Conservation (phyloP, 2,888 invertebrate genomes). For the Oxyteleia sp. region DNA sequence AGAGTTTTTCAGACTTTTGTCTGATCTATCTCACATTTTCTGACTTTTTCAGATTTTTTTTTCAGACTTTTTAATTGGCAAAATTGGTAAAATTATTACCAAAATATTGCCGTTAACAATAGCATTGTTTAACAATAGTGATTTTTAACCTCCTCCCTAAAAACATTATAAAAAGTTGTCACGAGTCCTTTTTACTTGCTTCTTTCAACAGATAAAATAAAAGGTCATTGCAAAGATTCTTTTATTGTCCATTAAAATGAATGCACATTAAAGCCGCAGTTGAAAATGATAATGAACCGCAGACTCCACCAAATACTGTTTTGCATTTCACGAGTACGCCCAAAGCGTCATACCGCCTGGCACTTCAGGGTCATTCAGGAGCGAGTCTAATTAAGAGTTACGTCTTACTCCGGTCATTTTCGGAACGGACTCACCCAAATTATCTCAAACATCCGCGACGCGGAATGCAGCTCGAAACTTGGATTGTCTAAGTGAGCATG, state of each 20-base stretch:
- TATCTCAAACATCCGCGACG: constrained; percentile 73
- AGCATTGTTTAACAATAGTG: no score
- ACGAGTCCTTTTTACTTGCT: no score
- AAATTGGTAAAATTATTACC: no score
- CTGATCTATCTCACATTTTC: no score
- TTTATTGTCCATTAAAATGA: constrained; percentile 5
- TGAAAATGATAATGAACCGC: constrained; percentile 64
- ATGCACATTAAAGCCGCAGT: constrained; percentile 33
- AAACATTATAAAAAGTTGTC: no score
- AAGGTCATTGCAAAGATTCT: no score
- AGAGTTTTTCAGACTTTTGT: no score
- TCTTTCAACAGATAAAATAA: no score
- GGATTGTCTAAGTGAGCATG: constrained; percentile 70
- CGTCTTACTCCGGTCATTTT: constrained; percentile 75
- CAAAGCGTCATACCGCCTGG: constrained; percentile 43
- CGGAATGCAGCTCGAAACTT: constrained; percentile 74
- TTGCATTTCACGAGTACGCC: constrained; percentile 29
- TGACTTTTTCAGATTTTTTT: no score
- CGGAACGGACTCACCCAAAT: constrained; percentile 66
- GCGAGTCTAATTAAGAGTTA: constrained; percentile 80
- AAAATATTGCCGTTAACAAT: no score
- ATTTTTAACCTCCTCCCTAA: no score
- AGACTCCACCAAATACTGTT: constrained; percentile 44
- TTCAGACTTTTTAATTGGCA: no score
- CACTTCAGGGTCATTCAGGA: constrained; percentile 75